Evolutionary conservation across 1,140 invertebrate species (phyloP).

Genomic region (Drosophila punjabiensis): DNA sequence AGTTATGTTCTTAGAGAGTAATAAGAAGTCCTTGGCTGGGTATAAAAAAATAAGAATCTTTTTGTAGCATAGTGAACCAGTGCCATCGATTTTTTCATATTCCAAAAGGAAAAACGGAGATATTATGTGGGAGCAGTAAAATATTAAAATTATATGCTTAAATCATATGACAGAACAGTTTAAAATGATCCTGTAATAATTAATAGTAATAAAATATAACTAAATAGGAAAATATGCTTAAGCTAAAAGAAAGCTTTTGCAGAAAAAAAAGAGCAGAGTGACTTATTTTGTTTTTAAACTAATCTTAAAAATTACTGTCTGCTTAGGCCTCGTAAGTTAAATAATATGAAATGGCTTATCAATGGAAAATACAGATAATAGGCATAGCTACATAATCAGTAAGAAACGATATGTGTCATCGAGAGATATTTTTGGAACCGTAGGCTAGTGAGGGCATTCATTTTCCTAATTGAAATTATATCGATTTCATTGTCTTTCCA

Average conservation of each 20-base stretch:
- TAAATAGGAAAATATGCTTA: too few relatives aligned
- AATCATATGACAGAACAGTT: too few relatives aligned
- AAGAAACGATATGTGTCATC: not conserved
- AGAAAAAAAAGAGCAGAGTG: not conserved
- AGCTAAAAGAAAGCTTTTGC: too few relatives aligned
- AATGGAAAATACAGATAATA: too few relatives aligned
- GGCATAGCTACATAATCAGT: not conserved
- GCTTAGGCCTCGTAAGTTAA: not conserved
- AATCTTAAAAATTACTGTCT: not conserved
- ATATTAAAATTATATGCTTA: not conserved
- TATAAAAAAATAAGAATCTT: slow-evolving; percentile 3
- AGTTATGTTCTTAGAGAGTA: slow-evolving; percentile 42
- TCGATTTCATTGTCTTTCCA: not conserved
- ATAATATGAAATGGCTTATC: not conserved
- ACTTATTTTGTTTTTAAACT: too few relatives aligned
- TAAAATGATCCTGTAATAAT: too few relatives aligned
- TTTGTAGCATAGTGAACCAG: not conserved
- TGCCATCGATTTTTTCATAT: slow-evolving; percentile 3
- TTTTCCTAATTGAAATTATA: slow-evolving; percentile 4
- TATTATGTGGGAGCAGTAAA: not conserved
- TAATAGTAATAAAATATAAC: too few relatives aligned
- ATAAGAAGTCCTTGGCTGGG: slow-evolving; percentile 27
- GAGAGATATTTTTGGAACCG: not conserved
- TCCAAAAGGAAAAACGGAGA: not conserved
- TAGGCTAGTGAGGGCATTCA: not conserved